Evolutionary conservation across 2,888 invertebrate species (phyloP).

Genomic region (Tridacna gigas): DNA sequence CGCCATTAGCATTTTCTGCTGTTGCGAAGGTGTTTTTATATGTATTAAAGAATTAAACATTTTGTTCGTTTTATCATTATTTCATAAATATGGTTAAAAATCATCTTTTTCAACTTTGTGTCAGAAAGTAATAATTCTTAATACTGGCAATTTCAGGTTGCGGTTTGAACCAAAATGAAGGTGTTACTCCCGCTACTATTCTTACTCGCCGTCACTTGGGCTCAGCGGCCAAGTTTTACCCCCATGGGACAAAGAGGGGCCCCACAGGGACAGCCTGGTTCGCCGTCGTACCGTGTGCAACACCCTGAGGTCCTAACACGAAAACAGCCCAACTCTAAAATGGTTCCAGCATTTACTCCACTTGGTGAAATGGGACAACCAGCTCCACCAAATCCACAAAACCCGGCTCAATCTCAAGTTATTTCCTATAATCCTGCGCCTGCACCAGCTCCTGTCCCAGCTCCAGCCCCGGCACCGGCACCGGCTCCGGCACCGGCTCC

Average conservation of each 20-base stretch:
- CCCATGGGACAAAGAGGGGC: not conserved
- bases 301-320: constrained; percentile 11
- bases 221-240: not conserved
- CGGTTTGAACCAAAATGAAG: constrained; percentile 6
- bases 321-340: not conserved
- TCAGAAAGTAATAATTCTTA: too few species aligned
- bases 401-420: not conserved
- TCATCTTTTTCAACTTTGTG: too few species aligned
- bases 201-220: not conserved
- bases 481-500: not conserved
- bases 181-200: not conserved
- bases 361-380: not conserved
- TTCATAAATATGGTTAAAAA: too few species aligned
- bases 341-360: constrained; percentile 4
- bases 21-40: too few species aligned
- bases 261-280: not conserved
- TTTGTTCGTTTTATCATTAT: too few species aligned
- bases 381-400: not conserved
- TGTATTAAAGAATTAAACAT: too few species aligned
- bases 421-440: not conserved
- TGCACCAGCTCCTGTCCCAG: not conserved
- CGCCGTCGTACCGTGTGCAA: not conserved
- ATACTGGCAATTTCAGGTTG: not conserved
- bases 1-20: too few species aligned
- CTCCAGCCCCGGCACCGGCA: not conserved